Base-by-base conservation (phyloP, 2,888 invertebrate species). In the Diplolepis rosae region DNA sequence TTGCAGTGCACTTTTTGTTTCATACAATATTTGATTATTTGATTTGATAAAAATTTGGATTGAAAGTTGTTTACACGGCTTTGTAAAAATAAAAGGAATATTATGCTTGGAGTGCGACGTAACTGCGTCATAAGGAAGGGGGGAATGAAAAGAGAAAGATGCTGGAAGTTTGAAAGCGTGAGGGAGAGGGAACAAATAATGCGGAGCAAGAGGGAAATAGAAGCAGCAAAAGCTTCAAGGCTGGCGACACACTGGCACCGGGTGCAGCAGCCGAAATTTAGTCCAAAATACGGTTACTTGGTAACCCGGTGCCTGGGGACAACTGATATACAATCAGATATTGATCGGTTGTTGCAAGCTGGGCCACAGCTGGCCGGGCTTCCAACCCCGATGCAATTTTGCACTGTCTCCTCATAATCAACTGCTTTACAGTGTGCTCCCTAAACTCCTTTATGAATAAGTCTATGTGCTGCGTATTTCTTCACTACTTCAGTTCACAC, bases 311-410 rank as follows among this genome's bases (percentile, higher is more conserved):
- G 66, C 66, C 71, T 71, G 67, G 66, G 70, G 69, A 75, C 73
- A 76, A 76, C 71, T 72, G 74, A 72, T 75, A 69, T 73, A 56
- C 68, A 69, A 70, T 73, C 65, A 67, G 48, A 68, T 69, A 73
- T 71, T 75, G 73, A 73, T 72, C 72, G 73, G 70, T 65, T 66
- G 48, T 71, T 70, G 75, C 72, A 73, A 74, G 68, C 68, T 69
- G 69, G 52, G 69, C 71, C 70, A 76, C 74, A 76, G 74, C 76
- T 77, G 76, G 73, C 75, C 61, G 72, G 71, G 74, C 61, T 66
- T 61, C 70, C 70, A 69, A 73, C 71, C 70, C 45, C 66, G 69
- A 54, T 70, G 61, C 54, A 68, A 65, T 69, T 71, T 71, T 69
- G 69, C 66, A 65, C 50, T 51, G 67, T 76, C 71, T 70, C 18